phyloP scores from a whole-genome alignment of 2,113 vertebrate species.

The Nibea coibor region DNA sequence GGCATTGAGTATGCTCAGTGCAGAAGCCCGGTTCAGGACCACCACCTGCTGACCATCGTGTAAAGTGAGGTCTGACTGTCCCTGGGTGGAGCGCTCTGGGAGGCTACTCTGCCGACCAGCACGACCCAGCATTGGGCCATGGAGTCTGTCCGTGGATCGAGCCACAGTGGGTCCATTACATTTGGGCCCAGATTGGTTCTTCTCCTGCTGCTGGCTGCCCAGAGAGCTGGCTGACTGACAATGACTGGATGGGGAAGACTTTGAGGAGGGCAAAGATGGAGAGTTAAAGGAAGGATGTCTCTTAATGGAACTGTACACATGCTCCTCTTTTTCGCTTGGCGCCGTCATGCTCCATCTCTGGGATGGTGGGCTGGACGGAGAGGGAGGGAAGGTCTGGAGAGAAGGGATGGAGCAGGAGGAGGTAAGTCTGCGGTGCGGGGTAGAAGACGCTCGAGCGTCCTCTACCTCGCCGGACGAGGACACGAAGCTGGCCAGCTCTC shows the following conservation, averaged over 20 bases:
- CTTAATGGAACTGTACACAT: constrained; percentile 88
- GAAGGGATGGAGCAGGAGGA: constrained; percentile 88
- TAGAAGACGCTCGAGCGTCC: constrained; percentile 59
- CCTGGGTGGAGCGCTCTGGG: constrained; percentile 80
- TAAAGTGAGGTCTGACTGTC: constrained; percentile 90
- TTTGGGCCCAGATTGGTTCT: constrained; percentile 70
- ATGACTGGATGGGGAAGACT: constrained; percentile 80
- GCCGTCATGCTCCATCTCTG: constrained; percentile 92
- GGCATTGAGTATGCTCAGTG: constrained; percentile 88
- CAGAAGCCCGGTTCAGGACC: constrained; percentile 86
- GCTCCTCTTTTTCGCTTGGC: constrained; percentile 87
- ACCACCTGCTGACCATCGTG: constrained; percentile 94
- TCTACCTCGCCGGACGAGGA: constrained; percentile 78
- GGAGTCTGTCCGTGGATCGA: constrained; percentile 57
- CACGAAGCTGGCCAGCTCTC: constrained; percentile 90
- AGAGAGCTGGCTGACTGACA: constrained; percentile 87
- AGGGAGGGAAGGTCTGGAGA: constrained; percentile 81
- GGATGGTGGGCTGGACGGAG: constrained; percentile 69
- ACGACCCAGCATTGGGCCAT: constrained; percentile 52
- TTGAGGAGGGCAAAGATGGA: constrained; percentile 76
- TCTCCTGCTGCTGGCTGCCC: constrained; percentile 82
- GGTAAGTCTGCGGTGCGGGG: constrained; percentile 77
- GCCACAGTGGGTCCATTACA: constrained; percentile 64
- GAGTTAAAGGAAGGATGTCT: constrained; percentile 75
- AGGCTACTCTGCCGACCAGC: constrained; percentile 83